Conservation (phyloP, 2,797 vertebrate species). For the Poecilia gillii region DNA sequence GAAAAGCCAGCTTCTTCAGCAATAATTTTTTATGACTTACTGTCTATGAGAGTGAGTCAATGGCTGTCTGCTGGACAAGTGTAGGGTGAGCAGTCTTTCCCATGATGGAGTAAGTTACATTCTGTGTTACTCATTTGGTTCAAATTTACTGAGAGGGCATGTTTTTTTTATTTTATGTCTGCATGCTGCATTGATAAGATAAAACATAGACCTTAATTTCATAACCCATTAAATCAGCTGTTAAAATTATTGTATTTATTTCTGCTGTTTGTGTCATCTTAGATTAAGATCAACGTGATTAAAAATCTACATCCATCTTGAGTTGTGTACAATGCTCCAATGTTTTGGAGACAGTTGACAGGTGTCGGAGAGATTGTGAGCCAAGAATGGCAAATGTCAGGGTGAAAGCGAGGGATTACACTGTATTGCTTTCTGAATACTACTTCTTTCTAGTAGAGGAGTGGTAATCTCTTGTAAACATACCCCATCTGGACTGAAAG, state of each 20-base stretch:
- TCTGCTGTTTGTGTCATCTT: neutral
- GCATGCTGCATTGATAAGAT: too few species aligned
- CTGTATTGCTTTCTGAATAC: slow-evolving; percentile 72
- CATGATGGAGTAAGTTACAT: too few species aligned
- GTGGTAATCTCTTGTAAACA: slow-evolving; percentile 71
- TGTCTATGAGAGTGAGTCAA: neutral
- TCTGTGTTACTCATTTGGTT: neutral
- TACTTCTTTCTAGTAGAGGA: slow-evolving; percentile 60
- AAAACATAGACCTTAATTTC: too few species aligned
- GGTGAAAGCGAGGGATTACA: slow-evolving; percentile 71
- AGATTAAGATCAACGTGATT: slow-evolving; percentile 3
- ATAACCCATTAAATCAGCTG: neutral
- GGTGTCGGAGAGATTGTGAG: slow-evolving; percentile 67
- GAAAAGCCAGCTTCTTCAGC: neutral
- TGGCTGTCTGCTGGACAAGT: neutral
- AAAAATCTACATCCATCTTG: slow-evolving; percentile 18
- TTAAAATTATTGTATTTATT: neutral
- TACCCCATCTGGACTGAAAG: slow-evolving; percentile 76
- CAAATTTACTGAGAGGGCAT: neutral
- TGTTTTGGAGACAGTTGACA: slow-evolving; percentile 53
- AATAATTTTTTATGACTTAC: neutral
- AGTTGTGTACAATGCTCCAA: slow-evolving; percentile 18
- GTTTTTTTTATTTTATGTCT: too few species aligned
- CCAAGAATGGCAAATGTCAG: slow-evolving; percentile 60
- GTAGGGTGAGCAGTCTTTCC: neutral